Conservation (phyloP, 2,113 vertebrate genomes). For the Motacilla alba region DNA sequence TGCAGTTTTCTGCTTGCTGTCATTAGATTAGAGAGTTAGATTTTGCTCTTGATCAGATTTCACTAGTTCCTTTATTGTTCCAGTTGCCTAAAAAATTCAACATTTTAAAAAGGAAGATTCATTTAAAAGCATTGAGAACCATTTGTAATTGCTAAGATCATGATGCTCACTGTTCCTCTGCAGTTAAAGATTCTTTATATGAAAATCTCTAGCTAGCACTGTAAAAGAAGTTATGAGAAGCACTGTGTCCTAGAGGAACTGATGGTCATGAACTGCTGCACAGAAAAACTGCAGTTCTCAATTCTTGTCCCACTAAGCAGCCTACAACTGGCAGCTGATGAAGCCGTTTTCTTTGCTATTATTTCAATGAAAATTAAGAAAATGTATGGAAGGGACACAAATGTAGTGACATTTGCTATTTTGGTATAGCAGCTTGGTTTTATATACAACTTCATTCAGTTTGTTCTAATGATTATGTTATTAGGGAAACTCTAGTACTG, state of each 20-base stretch:
- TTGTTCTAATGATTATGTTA: background rate
- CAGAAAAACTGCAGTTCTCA: background rate
- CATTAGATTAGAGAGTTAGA: background rate
- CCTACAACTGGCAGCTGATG: background rate
- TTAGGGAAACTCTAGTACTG: background rate
- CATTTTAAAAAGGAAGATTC: conserved; percentile 9
- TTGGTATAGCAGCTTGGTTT: background rate
- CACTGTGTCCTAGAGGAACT: background rate
- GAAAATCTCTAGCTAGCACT: background rate
- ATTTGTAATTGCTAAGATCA: background rate
- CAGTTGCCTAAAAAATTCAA: background rate
- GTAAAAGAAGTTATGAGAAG: background rate
- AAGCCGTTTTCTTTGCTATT: background rate
- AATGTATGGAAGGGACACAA: background rate
- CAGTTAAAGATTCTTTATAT: background rate
- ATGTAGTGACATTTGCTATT: background rate
- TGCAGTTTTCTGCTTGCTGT: background rate
- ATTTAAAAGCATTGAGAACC: background rate
- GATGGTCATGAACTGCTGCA: background rate
- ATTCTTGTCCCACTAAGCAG: background rate
- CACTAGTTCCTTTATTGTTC: background rate
- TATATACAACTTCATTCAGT: background rate
- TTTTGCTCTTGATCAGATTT: conserved; percentile 15
- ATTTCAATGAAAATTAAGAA: background rate
- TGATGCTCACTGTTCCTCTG: background rate